Evolutionary conservation across 2,888 invertebrate species (phyloP).

Genomic region (Tiphia femorata): DNA sequence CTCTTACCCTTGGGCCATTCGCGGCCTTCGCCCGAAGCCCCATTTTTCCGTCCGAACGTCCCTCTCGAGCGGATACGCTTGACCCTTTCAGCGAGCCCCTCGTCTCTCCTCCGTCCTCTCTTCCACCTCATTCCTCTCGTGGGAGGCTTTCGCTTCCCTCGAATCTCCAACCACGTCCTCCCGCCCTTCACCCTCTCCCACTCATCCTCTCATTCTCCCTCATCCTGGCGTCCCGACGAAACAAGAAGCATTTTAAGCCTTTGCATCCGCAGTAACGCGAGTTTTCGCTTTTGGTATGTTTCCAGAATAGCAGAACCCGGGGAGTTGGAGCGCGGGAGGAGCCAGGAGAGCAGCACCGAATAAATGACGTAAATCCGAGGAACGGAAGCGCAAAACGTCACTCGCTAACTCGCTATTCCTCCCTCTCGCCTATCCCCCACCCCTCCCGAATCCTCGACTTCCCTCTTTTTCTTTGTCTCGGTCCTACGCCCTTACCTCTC

Average conservation of each 20-base stretch:
- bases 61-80: slow-evolving; percentile 34
- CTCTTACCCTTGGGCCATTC: not conserved
- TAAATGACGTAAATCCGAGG: slow-evolving; percentile 67
- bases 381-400: slow-evolving; percentile 66
- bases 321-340: slow-evolving; percentile 59
- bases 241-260: slow-evolving; percentile 53
- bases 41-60: not conserved
- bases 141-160: not conserved
- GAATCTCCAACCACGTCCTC: slow-evolving; percentile 12
- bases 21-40: not conserved
- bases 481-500: slow-evolving; percentile 72
- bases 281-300: slow-evolving; percentile 63
- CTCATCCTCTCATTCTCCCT: too few species aligned
- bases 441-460: slow-evolving; percentile 61
- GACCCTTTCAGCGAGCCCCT: slow-evolving; percentile 11
- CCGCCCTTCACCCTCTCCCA: slow-evolving; percentile 19
- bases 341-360: slow-evolving; percentile 62
- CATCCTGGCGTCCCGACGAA: slow-evolving; percentile 13
- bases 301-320: slow-evolving; percentile 61
- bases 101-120: slow-evolving; percentile 15
- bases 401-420: slow-evolving; percentile 61
- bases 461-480: slow-evolving; percentile 73
- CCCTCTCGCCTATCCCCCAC: slow-evolving; percentile 51
- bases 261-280: slow-evolving; percentile 64
- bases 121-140: not conserved